Percentiles rank a stretch among this genome's conserved stretches.
Conservation (phyloP, 2,888 invertebrate species). For the Yponomeuta cagnagella region DNA sequence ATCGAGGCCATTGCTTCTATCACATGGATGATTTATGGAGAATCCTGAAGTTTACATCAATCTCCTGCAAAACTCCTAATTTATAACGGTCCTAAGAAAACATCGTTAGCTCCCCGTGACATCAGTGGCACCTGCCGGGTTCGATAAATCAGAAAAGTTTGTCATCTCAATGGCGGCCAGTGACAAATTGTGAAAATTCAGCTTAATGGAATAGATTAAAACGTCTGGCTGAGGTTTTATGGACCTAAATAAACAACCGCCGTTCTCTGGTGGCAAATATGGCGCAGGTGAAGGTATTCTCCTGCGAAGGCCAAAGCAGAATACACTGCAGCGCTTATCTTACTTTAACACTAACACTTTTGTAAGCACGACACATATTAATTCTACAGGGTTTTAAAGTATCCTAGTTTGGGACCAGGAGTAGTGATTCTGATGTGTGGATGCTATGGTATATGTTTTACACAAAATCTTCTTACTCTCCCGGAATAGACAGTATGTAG, state of each 20-base stretch:
- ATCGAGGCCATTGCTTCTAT: no score
- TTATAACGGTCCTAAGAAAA: background rate
- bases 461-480: no score
- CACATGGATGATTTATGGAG: no score
- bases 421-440: no score
- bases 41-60: background rate
- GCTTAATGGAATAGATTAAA: conserved; percentile 3
- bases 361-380: no score
- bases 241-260: background rate
- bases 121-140: background rate
- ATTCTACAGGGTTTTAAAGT: no score
- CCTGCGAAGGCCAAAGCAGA: background rate
- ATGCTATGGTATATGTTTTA: no score
- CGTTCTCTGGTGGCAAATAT: background rate
- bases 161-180: background rate
- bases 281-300: background rate
- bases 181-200: background rate
- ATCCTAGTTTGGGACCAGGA: no score
- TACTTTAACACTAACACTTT: background rate
- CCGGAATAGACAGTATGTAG: no score
- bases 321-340: background rate
- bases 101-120: background rate
- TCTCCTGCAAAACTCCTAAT: background rate
- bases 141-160: conserved; percentile 3
- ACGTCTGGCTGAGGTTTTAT: background rate